Conservation (phyloP, 2,888 invertebrate genomes). For the Dynastes grantii region DNA sequence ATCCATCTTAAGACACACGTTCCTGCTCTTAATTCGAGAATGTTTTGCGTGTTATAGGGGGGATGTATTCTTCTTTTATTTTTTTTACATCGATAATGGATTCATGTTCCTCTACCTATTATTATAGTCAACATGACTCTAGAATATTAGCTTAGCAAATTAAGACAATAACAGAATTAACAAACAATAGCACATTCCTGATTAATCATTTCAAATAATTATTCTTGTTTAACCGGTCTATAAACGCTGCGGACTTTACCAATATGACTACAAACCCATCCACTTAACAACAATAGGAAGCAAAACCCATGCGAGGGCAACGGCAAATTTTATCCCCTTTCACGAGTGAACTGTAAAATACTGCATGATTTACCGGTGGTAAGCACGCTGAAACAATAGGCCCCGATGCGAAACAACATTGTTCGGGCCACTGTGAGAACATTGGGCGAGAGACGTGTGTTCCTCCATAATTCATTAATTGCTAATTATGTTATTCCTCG, state of each 20-base stretch:
- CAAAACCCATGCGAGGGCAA: background rate
- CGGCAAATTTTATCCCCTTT: constrained; percentile 6
- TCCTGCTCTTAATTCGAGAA: too few relatives aligned
- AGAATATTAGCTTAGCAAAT: too few relatives aligned
- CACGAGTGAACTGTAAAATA: constrained; percentile 7
- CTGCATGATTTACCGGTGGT: constrained; percentile 10
- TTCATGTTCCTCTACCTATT: too few relatives aligned
- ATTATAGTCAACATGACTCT: too few relatives aligned
- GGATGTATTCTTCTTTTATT: too few relatives aligned
- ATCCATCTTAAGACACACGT: too few relatives aligned
- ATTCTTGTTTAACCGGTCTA: too few relatives aligned
- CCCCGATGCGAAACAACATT: background rate
- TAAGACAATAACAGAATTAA: too few relatives aligned
- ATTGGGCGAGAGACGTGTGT: background rate
- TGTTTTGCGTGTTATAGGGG: too few relatives aligned
- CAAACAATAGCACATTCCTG: too few relatives aligned
- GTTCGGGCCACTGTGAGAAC: constrained; percentile 9
- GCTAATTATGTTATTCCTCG: constrained; percentile 42
- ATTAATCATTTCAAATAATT: too few relatives aligned
- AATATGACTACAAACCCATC: background rate
- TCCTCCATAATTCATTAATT: constrained; percentile 40
- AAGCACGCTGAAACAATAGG: constrained; percentile 4
- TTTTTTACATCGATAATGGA: too few relatives aligned
- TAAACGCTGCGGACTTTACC: background rate
- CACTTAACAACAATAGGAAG: background rate